These are phyloP conservation scores for Chaetodon auriga DNA, from an alignment of 2,113 vertebrate genomes.

Conservation along the genomic window DNA sequence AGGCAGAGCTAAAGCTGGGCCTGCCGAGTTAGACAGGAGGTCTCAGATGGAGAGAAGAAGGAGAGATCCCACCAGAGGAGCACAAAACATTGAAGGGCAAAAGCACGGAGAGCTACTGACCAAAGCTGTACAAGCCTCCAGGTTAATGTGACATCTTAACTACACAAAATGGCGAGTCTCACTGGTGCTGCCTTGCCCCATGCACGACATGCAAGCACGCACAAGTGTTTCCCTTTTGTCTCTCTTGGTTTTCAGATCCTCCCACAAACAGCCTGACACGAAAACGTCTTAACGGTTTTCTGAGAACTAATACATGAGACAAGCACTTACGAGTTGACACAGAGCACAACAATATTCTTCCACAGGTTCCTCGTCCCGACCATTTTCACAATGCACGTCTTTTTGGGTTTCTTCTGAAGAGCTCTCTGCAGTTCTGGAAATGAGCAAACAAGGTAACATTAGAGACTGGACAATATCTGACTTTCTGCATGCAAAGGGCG, in stretches of 20 bases:
- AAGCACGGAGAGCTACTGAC: slow-evolving; percentile 48
- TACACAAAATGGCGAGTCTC: slow-evolving; percentile 49
- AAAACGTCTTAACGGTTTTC: background rate
- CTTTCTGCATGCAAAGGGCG: background rate
- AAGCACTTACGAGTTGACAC: slow-evolving; percentile 95
- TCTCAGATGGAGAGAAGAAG: slow-evolving; percentile 41
- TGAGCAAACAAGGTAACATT: background rate
- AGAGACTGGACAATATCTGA: background rate
- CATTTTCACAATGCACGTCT: slow-evolving; percentile 96
- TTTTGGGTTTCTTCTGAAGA: slow-evolving; percentile 90
- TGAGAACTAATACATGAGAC: background rate
- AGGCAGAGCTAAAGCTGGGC: slow-evolving; percentile 43
- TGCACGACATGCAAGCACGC: background rate
- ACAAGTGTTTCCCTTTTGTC: background rate
- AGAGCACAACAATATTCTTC: slow-evolving; percentile 98
- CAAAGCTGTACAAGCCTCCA: slow-evolving; percentile 49
- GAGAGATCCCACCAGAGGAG: slow-evolving; percentile 47
- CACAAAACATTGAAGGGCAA: slow-evolving; percentile 45
- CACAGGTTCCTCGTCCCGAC: slow-evolving; percentile 96
- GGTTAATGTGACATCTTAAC: slow-evolving; percentile 42
- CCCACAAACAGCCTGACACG: background rate
- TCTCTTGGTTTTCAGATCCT: background rate
- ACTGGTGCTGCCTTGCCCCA: slow-evolving; percentile 33
- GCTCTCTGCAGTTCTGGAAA: slow-evolving; percentile 91
- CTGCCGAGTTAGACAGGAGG: slow-evolving; percentile 35